A percentile compares a stretch with the other conserved stretches of the same genome.
These are phyloP conservation scores for Halictus quadricinctus DNA, from an alignment of 2,888 invertebrate genomes.

Conservation along the genomic window DNA sequence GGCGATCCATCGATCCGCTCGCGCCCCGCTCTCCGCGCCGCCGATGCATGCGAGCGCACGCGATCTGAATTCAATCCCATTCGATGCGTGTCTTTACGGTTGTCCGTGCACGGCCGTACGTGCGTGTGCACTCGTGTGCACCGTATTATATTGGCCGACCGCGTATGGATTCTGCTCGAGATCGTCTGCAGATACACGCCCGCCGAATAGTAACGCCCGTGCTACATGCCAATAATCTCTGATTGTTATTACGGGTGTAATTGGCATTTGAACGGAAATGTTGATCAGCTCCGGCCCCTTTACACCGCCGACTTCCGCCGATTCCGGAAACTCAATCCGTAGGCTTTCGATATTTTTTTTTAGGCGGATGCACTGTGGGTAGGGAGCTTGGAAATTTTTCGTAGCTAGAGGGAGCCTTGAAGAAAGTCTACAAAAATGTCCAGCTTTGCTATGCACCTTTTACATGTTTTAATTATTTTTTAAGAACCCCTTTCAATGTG, in stretches of 20 bases:
- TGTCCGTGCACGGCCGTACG: constrained; percentile 29
- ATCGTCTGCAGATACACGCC: constrained; percentile 44
- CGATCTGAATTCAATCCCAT: constrained; percentile 53
- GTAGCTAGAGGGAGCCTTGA: background rate
- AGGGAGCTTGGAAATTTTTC: background rate
- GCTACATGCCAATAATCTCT: constrained; percentile 42
- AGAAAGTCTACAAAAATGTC: background rate
- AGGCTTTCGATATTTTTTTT: background rate
- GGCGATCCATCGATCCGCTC: constrained; percentile 38
- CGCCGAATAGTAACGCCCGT: constrained; percentile 26
- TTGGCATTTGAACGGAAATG: constrained; percentile 30
- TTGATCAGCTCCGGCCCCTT: constrained; percentile 25
- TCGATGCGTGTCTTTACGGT: constrained; percentile 51
- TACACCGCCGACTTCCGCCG: background rate
- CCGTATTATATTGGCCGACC: constrained; percentile 46
- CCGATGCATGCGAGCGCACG: constrained; percentile 1
- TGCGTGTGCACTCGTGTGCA: constrained; percentile 41
- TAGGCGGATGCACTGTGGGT: background rate
- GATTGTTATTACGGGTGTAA: constrained; percentile 41
- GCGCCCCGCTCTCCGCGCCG: background rate
- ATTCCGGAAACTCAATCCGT: background rate
- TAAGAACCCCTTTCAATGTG: too few species aligned
- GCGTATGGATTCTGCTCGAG: constrained; percentile 41
- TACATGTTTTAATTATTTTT: background rate
- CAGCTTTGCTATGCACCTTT: background rate